These are phyloP conservation scores for Oligia fasciuncula DNA, from an alignment of 2,888 invertebrate species.

Conservation along the genomic window DNA sequence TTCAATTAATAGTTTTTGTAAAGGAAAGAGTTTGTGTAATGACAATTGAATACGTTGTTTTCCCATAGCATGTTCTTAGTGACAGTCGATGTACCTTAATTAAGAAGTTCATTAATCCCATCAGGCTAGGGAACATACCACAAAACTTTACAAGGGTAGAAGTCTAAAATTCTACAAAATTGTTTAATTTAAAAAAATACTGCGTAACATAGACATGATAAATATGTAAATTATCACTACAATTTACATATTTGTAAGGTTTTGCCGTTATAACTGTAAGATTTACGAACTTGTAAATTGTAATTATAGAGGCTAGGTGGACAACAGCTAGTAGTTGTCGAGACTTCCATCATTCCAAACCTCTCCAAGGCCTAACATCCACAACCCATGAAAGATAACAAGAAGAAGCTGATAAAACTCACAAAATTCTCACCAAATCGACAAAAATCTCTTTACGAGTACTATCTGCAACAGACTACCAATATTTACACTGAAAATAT, in stretches of 20 bases:
- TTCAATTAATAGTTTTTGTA: not conserved
- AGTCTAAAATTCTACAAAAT: not conserved
- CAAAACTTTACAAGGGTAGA: not conserved
- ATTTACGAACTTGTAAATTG: too few species aligned
- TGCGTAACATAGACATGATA: not conserved
- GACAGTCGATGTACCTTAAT: not conserved
- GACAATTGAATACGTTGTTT: slow-evolving; percentile 13
- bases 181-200: not conserved
- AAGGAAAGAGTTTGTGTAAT: not conserved
- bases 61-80: not conserved
- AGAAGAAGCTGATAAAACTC: not conserved
- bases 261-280: too few species aligned
- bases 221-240: not conserved
- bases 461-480: not conserved
- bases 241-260: too few species aligned
- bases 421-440: not conserved
- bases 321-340: not conserved
- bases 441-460: too few species aligned
- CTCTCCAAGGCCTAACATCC: not conserved
- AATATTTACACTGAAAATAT: slow-evolving; percentile 27
- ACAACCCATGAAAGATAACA: not conserved
- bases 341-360: not conserved
- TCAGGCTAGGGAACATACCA: not conserved
- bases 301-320: too few species aligned
- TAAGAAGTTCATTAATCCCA: slow-evolving; percentile 7